Evolutionary conservation across 2,888 invertebrate species (phyloP).

Genomic region (Drosophila barbarae): DNA sequence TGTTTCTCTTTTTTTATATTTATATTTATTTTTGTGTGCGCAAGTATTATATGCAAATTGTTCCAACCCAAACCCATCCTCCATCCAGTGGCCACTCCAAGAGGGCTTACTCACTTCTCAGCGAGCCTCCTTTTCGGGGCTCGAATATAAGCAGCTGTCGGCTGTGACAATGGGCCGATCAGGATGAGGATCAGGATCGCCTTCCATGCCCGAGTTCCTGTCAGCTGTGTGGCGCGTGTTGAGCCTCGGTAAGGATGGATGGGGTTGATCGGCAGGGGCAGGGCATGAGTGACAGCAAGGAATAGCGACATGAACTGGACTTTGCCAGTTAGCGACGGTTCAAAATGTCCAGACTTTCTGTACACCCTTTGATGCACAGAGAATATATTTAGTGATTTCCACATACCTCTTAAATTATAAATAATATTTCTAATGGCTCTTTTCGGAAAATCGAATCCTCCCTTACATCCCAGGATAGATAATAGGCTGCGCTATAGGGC

Average conservation of each 20-base stretch:
- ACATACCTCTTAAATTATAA: neutral
- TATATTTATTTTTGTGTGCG: constrained; percentile 9
- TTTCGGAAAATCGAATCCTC: neutral
- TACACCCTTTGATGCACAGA: neutral
- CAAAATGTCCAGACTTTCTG: neutral
- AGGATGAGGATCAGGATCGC: constrained; percentile 34
- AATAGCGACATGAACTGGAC: constrained; percentile 23
- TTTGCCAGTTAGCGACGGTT: neutral
- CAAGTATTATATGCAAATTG: constrained; percentile 63
- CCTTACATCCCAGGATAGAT: neutral
- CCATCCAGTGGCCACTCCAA: constrained; percentile 23
- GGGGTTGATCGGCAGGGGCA: constrained; percentile 13
- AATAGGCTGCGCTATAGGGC: constrained; percentile 6
- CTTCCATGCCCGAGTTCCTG: constrained; percentile 34
- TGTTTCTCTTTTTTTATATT: constrained; percentile 55
- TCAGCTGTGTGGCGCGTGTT: constrained; percentile 63
- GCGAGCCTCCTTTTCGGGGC: constrained; percentile 5
- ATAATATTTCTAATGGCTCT: neutral
- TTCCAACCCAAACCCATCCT: constrained; percentile 20
- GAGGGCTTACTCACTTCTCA: constrained; percentile 13
- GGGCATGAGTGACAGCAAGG: constrained; percentile 41
- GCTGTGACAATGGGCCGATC: constrained; percentile 29
- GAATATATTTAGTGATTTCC: too few species aligned
- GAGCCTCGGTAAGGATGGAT: constrained; percentile 12
- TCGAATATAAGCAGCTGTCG: constrained; percentile 28